Evolutionary conservation across 2,888 invertebrate genomes (phyloP).

Genomic region (Ichneumoninae sp.): DNA sequence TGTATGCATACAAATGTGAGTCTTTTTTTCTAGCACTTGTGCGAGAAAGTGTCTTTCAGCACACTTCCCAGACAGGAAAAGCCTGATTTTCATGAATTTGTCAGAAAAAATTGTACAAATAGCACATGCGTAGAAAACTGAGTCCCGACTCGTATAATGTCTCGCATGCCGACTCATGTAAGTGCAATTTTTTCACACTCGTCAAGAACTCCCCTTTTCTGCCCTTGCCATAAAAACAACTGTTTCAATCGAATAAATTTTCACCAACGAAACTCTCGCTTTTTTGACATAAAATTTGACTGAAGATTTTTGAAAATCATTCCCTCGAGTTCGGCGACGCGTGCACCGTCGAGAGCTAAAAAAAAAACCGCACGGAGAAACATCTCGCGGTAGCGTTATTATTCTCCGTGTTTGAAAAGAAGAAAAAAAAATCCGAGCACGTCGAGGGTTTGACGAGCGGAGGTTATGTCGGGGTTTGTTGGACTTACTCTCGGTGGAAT

Average conservation of each 20-base stretch:
- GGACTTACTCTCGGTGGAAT: conserved; percentile 75
- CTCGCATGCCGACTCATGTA: no score
- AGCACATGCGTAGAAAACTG: no score
- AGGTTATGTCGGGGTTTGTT: conserved; percentile 72
- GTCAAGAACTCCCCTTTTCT: no score
- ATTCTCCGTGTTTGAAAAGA: not conserved
- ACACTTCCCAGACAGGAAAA: no score
- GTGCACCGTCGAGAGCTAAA: not conserved
- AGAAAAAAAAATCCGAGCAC: not conserved
- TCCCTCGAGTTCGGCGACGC: not conserved
- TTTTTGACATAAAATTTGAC: conserved; percentile 49
- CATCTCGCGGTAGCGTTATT: conserved; percentile 14
- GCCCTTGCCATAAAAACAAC: not conserved
- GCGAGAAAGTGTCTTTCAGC: no score
- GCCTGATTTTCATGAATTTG: no score
- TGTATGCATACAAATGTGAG: no score
- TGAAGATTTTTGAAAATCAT: not conserved
- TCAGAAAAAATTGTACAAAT: no score
- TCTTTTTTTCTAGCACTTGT: no score
- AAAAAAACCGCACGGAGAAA: not conserved
- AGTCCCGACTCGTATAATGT: no score
- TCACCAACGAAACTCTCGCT: not conserved
- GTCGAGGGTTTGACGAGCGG: conserved; percentile 35
- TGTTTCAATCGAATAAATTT: not conserved
- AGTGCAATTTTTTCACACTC: no score